Conservation (phyloP, 2,888 invertebrate species). For the Lasioglossum oenotherae region DNA sequence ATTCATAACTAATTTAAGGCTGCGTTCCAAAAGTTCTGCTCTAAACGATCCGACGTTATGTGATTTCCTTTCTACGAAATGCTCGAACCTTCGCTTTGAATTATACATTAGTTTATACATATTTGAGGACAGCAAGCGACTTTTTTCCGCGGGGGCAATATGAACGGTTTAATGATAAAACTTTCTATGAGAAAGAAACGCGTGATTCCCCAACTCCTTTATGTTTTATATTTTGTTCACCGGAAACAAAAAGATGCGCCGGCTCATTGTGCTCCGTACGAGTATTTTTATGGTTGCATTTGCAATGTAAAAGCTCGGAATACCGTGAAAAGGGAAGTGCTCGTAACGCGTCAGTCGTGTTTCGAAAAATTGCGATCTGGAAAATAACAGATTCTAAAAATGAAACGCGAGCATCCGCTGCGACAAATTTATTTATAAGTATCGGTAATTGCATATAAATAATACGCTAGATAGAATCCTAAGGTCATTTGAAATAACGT, state of each 20-base stretch:
- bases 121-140: not conserved
- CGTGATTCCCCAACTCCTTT: not conserved
- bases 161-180: not conserved
- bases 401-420: not conserved
- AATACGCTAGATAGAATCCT: no score
- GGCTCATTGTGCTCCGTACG: not conserved
- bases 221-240: not conserved
- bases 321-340: not conserved
- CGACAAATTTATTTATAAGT: not conserved
- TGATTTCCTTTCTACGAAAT: not conserved
- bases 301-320: not conserved
- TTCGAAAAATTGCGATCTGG: not conserved
- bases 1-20: not conserved
- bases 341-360: not conserved
- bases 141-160: not conserved
- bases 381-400: not conserved
- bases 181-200: not conserved
- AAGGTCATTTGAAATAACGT: no score
- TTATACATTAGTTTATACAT: constrained; percentile 11
- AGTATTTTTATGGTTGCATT: not conserved
- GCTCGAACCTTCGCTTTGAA: not conserved
- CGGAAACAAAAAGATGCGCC: not conserved
- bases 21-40: not conserved
- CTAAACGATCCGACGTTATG: not conserved
- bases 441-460: not conserved